Evolutionary conservation across 2,113 vertebrate genomes (phyloP).

Genomic region (Opisthocomus hoazin): DNA sequence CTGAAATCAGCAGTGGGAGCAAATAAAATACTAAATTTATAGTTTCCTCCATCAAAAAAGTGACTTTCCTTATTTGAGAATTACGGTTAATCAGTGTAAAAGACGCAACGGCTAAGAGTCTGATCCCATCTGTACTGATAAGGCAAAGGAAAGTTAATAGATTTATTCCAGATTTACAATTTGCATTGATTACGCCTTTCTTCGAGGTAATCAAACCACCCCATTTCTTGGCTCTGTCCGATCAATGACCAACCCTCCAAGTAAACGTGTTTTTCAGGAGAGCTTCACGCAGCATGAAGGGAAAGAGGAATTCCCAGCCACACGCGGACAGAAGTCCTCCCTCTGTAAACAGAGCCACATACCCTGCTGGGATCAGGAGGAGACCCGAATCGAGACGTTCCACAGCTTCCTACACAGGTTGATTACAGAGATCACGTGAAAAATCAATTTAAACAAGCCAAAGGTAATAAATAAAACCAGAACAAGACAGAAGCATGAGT

Average conservation of each 20-base stretch:
- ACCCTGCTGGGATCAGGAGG: too few species aligned
- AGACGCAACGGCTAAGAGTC: too few species aligned
- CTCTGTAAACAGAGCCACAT: background rate
- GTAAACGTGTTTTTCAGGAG: background rate
- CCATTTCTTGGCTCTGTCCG: background rate
- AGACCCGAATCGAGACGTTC: background rate
- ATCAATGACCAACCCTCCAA: background rate
- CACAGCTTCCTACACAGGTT: background rate
- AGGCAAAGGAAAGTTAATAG: background rate
- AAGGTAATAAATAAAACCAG: background rate
- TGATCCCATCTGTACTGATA: background rate
- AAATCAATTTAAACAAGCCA: background rate
- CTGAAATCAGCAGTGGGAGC: background rate
- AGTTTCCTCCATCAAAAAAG: background rate
- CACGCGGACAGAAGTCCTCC: too few species aligned
- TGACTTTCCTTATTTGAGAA: background rate
- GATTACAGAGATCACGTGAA: background rate
- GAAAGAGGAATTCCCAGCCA: background rate
- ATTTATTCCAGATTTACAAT: background rate
- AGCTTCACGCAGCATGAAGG: background rate
- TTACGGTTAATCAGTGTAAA: background rate
- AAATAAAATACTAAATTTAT: background rate
- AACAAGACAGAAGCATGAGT: background rate
- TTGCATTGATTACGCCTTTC: background rate
- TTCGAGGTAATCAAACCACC: background rate